Evolutionary conservation across 1,140 invertebrate species (phyloP), one percentile per base, ranked within the genome.

Genomic region (Ostrea denselamellosa): DNA sequence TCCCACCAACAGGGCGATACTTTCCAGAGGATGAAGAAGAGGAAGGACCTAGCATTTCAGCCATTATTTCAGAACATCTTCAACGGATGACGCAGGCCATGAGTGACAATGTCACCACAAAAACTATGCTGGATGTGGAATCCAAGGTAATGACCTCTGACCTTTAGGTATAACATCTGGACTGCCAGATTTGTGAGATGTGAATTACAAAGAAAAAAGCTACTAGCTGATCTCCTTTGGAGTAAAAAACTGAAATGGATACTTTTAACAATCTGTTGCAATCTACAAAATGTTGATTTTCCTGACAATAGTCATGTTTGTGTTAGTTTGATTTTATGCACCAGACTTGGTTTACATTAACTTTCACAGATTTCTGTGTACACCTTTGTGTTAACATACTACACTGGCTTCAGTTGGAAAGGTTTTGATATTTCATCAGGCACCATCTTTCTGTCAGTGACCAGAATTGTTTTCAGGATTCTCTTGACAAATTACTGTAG

Each of bases 121-220:
- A 93, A 87, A 94, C 93, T 9, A 93, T 95, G 93, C 90, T 95
- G 34, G 94, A 95, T 93, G 94, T 95, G 10, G 94, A 95, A 87
- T 94, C 93, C 9, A 95, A 95, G 93, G 94, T 94, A 86, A 88
- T 87, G 53, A 52, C 71, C 65, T 83, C 53, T 34, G 54, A 34
- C 54, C 53, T 85, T 34, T 34, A 5, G 5, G 28, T 3, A 28
- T n/a, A 52, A 10, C 17, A 54, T 53, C 8, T 81, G 8, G 14
- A 17, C 22, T 22, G 10, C 53, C 22, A 52, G n/a, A 52, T 52
- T 9, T 53, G n/a, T 52, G 44, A 53, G 5, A 10, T 54, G 19
- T 8, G 44, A 22, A 19, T 53, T 52, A 19, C 17, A 83, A 22
- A 83, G 22, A 53, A n/a, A 19, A 0, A 22, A 51, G 14, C 19